Evolutionary conservation across 30 jellyfish, hydroid and myxozoan genomes (phyloP).

Genomic region (Morbakka virulenta): DNA sequence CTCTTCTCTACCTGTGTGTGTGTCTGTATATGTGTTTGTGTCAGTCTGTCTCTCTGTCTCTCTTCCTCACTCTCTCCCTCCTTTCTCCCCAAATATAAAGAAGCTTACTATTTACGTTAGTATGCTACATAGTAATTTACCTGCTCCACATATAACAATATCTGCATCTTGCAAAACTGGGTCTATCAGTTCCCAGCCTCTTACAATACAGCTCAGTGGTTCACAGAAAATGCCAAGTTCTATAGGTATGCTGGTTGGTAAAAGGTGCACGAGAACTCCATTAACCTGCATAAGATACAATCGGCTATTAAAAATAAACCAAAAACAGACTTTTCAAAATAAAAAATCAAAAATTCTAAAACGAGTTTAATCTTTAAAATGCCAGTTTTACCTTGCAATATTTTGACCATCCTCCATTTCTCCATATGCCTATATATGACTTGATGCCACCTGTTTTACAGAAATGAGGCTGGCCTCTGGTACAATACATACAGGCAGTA

Average conservation of each 20-base stretch:
- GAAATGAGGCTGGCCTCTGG: slow-evolving; percentile 82
- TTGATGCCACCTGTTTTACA: slow-evolving; percentile 88
- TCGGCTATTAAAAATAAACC: not conserved
- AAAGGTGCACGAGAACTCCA: slow-evolving; percentile 47
- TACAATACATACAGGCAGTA: slow-evolving; percentile 81
- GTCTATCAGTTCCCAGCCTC: slow-evolving; percentile 80
- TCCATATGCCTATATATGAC: slow-evolving; percentile 89
- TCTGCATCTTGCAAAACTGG: slow-evolving; percentile 66
- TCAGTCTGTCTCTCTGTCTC: no score
- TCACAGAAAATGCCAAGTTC: slow-evolving; percentile 77
- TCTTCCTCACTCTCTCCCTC: no score
- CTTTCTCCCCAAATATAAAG: not conserved
- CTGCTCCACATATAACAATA: slow-evolving; percentile 89
- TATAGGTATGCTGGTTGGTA: slow-evolving; percentile 70
- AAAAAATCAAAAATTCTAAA: no score
- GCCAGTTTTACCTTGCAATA: slow-evolving; percentile 59
- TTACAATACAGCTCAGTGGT: slow-evolving; percentile 78
- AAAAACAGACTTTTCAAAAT: no score
- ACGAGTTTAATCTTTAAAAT: no score
- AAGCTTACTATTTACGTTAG: no score
- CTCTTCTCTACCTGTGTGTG: no score
- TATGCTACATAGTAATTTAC: not conserved
- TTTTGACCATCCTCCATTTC: slow-evolving; percentile 97
- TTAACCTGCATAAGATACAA: slow-evolving; percentile 36
- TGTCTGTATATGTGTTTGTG: no score